These are phyloP conservation scores for Micromussa lordhowensis DNA, from an alignment of 92 coral and sea anemone species.

Conservation along the genomic window DNA sequence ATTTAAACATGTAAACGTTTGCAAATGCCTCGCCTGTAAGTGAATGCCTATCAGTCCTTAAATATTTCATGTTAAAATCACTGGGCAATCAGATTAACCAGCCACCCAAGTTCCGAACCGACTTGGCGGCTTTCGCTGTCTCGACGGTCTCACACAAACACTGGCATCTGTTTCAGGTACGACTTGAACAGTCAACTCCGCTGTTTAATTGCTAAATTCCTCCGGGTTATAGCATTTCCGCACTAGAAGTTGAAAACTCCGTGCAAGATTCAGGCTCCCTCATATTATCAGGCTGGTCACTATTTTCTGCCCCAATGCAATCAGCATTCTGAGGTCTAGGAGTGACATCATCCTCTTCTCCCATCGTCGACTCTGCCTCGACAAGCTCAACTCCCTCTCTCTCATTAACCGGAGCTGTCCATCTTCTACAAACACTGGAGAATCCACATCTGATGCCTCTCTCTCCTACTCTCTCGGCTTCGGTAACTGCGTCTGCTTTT, in stretches of 20 bases:
- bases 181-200: not conserved
- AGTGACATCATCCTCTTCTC: slow-evolving; percentile 4
- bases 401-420: not conserved
- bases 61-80: slow-evolving; percentile 10
- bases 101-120: slow-evolving; percentile 30
- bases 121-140: slow-evolving; percentile 39
- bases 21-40: no score
- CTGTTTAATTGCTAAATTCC: not conserved
- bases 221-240: not conserved
- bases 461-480: not conserved
- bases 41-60: no score
- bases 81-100: not conserved
- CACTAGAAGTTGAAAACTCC: slow-evolving; percentile 4
- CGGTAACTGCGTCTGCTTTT: not conserved
- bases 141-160: not conserved
- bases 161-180: no score
- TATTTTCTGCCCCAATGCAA: slow-evolving; percentile 7
- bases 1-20: no score
- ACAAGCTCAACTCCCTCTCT: slow-evolving; percentile 4
- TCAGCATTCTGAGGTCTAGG: slow-evolving; percentile 29
- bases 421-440: slow-evolving; percentile 7
- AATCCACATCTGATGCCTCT: slow-evolving; percentile 23
- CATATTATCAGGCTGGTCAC: slow-evolving; percentile 25
- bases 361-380: not conserved
- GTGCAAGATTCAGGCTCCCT: slow-evolving; percentile 4